Base-by-base conservation (phyloP, 2,888 invertebrate genomes). In the Eurois occulta region DNA sequence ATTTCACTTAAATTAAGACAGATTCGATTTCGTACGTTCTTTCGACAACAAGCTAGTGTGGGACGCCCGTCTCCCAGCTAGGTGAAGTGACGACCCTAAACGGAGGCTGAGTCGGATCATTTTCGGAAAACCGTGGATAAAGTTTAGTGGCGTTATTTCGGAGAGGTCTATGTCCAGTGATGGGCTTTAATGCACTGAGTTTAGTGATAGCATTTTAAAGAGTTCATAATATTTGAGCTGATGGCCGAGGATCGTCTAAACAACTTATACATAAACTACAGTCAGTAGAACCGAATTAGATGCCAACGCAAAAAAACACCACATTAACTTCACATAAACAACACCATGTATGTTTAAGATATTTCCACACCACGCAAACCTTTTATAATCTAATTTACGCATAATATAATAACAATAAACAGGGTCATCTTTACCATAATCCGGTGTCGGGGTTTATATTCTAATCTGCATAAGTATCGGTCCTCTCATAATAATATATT, bases 391-490 rank as follows among this genome's bases (percentile, higher is more conserved):
- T 66, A 43, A 69, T 68, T 67, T 64, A 64, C 69, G 69, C 60
- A 66, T 80, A 77, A 60, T 72, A 58, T 66, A 70, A 66, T 70
- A 80, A 72, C 71, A 72, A 76, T 83, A 76, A 83, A 83, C 41
- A 72, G 28, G 24, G 41, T 11, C 48, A 48, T 75, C 38, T 60
- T 81, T 64, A 66, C 60, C 72, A 80, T 76, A 83, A 80, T 70
- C n/a, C 21, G n/a, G 1, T 46, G 69, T 35, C 43, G 52, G 16
- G 43, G n/a, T 71, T 60, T 8, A n/a, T 67, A 71, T 46, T 41
- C 24, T 48, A 32, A 77, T 78, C 48, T 71, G 46, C 66, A 73
- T 73, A 69, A n/a, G 41, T 74, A 52, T 77, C 10, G 21, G 6
- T n/a, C 62, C 28, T 48, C 2, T 21, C n/a, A 5, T 80, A 74